Percentiles rank a stretch among this genome's conserved stretches.
Evolutionary conservation across 2,797 vertebrate species (phyloP).

Genomic region (Tachyglossus aculeatus): DNA sequence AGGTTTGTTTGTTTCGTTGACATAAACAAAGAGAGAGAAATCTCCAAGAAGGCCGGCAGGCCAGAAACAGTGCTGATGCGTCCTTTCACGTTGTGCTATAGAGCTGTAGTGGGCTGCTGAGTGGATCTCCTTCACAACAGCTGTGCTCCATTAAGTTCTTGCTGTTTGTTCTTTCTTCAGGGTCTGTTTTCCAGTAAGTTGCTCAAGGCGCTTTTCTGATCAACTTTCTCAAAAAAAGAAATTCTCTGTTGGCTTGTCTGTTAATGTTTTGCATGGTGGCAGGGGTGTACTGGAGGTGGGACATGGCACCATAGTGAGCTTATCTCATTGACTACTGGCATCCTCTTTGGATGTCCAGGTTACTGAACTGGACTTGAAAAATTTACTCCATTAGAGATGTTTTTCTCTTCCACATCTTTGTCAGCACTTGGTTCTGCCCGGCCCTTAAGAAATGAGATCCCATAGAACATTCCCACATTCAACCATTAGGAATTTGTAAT

Average conservation of each 20-base stretch:
- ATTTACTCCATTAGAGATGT: neutral
- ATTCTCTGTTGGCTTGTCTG: too few species aligned
- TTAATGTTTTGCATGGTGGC: too few species aligned
- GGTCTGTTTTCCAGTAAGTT: neutral
- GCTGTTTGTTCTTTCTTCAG: neutral
- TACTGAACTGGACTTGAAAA: neutral
- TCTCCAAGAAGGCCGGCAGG: fast-evolving
- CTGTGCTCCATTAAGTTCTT: neutral
- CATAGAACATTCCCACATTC: too few species aligned
- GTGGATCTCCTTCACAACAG: neutral
- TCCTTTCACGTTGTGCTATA: neutral
- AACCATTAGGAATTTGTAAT: neutral
- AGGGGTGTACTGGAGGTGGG: too few species aligned
- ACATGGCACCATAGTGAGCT: too few species aligned
- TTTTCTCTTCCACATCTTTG: neutral
- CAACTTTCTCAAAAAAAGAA: neutral
- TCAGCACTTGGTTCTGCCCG: neutral
- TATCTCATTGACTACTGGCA: neutral
- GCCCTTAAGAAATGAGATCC: too few species aligned
- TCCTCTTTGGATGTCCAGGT: neutral
- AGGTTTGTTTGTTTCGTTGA: neutral
- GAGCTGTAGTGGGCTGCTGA: neutral
- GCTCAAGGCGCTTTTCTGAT: neutral
- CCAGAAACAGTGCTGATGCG: neutral
- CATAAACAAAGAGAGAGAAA: neutral